A percentile compares a stretch with the other conserved stretches of the same genome.
Conservation (phyloP, 2,797 vertebrate species). For the Gymnopithys bicolor region DNA sequence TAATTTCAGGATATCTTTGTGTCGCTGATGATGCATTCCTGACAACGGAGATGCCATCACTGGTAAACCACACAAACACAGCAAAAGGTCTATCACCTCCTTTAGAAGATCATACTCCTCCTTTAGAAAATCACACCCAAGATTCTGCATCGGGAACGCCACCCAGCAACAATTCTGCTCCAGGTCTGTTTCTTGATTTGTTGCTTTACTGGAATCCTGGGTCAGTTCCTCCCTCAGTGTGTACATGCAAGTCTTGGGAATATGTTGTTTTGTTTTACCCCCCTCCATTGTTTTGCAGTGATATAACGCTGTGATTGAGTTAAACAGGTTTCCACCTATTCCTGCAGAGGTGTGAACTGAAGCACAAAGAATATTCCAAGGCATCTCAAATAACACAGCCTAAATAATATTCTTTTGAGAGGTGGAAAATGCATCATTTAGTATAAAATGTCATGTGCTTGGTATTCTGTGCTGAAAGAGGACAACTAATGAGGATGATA, state of each 20-base stretch:
- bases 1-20: not conserved
- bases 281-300: not conserved
- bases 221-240: not conserved
- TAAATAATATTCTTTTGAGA: not conserved
- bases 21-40: rapidly evolving
- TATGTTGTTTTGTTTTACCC: not conserved
- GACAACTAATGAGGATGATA: not conserved
- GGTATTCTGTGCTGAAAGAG: not conserved
- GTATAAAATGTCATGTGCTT: not conserved
- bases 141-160: rapidly evolving
- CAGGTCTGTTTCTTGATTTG: not conserved
- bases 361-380: not conserved
- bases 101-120: not conserved
- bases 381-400: not conserved
- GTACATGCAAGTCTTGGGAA: not conserved
- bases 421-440: not conserved
- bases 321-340: not conserved
- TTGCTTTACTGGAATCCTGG: not conserved
- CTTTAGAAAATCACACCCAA: not conserved
- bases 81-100: not conserved
- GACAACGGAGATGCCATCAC: too few species aligned
- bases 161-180: rapidly evolving
- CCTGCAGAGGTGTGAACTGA: not conserved
- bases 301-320: not conserved
- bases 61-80: not conserved